Evolutionary conservation across 2,888 invertebrate species (phyloP), one percentile per base, ranked within the genome.

Genomic region (Harmothoe impar): DNA sequence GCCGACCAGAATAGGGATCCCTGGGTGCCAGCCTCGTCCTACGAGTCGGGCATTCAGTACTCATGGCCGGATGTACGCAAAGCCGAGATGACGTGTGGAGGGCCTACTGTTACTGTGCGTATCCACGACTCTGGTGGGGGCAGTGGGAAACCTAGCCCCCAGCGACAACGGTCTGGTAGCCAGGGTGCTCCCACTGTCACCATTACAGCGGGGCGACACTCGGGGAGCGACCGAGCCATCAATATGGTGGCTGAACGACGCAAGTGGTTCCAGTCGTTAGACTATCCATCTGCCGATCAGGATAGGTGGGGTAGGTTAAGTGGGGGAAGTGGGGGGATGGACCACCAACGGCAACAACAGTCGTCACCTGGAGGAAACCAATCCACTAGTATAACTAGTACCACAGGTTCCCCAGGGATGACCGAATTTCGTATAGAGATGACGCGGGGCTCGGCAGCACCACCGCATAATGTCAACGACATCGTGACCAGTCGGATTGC

Each of bases 401-500:
- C 43, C 43, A 43, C 43, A 43, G 43, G 5, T 43, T 43, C 43
- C 3, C 43, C 43, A 43, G 52, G 25, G 0, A 86, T 0, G 56
- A n/a, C 86, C 17, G 52, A 86, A 54, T 86, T 86, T 86, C 86
- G 86, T 23, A 86, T 86, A 17, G 86, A 86, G 86, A 86, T 86
- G 86, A 86, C 52, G 1, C 29, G 86, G n/a, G 86, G 86, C 52
- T 10, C 56, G 10, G 88, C 56, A 35, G 20, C 62, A 23, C 33
- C 88, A 20, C 52, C 54, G 31, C 90, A 72, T 12, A 85, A 43
- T 7, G 91, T 91, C 35, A 62, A 62, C 33, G 94, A 94, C 29
- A 95, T 95, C 89, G 95, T 96, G 25, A 94, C 95, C 10, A 91
- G 93, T 29, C 93, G 95, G 12, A 93, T 95, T 17, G 95, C 95